phyloP scores from a whole-genome alignment of 1,140 invertebrate genomes.

The Ctenoplectra terminalis region DNA sequence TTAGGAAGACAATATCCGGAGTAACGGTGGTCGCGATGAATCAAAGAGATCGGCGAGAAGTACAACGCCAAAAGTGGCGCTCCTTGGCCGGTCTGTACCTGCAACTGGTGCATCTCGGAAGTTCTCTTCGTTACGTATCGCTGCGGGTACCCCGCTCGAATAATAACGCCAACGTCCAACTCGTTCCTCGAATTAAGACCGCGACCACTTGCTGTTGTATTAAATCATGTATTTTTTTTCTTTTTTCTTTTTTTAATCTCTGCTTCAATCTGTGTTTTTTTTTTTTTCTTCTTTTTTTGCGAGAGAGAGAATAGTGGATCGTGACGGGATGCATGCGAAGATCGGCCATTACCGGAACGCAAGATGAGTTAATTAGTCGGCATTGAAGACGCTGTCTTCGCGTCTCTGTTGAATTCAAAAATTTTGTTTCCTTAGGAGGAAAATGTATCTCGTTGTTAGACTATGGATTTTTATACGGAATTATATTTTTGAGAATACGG shows the following conservation, averaged over 20 bases:
- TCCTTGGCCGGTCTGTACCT: not conserved
- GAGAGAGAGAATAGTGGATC: not conserved
- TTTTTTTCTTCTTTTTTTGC: no score
- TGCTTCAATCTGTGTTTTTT: not conserved
- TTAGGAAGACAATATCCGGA: conserved; percentile 39
- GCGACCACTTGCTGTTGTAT: not conserved
- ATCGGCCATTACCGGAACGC: not conserved
- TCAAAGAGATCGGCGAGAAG: not conserved
- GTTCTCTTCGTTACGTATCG: conserved; percentile 10
- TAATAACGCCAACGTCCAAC: not conserved
- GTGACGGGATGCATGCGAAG: not conserved
- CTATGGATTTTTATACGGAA: no score
- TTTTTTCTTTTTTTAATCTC: not conserved
- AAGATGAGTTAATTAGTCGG: not conserved
- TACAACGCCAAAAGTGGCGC: not conserved
- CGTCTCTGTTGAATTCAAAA: no score
- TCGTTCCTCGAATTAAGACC: conserved; percentile 6
- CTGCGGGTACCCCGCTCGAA: conserved; percentile 3
- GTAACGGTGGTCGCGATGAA: conserved; percentile 43
- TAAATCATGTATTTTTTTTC: conserved; percentile 10
- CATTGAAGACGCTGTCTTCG: no score
- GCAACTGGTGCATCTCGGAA: conserved; percentile 4
- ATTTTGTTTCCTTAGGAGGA: no score
- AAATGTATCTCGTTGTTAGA: no score
- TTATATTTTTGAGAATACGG: no score